Base-by-base conservation (phyloP, 1,140 invertebrate genomes). In the Lordiphosa stackelbergi region DNA sequence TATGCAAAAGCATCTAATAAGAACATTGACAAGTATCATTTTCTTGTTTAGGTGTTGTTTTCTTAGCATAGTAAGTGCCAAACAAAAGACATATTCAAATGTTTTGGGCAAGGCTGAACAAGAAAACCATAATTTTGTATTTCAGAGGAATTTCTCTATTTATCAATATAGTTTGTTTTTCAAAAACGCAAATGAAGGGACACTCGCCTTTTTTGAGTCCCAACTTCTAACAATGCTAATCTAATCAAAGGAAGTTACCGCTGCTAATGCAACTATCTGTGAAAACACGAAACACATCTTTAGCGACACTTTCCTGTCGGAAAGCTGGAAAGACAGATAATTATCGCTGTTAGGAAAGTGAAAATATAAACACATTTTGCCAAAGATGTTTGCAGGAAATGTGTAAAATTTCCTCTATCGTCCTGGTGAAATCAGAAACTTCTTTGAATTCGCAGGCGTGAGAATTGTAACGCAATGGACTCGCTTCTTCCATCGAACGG, bases 211-310 rank as follows among this genome's bases (percentile, higher is more conserved):
- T 60, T 43, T n/a, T 16, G 12, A 2, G 35, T 6, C 5, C 9
- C 5, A 10, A 28, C 7, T 43, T 19, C 31, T 53, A 28, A 8
- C 24, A 13, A 36, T 63, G 40, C 16, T 74, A 79, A 81, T 74
- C 55, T 60, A 81, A 79, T 79, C 75, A 79, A 79, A 79, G 75
- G 9, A 52, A 66, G 48, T 70, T 70, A 56, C 74, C 74, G 74
- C 70, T 81, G 36, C 34, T 59, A 60, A 70, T 57, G 53, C 53
- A 66, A 57, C 53, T 69, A 75, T 68, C 70, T 48, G 3, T 8
- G 8, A 7, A n/a, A 24, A 24, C 22, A 5, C 22, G n/a, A 51
- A 13, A 59, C n/a, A 35, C 31, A 57, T 28, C 22, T 46, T 61
- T 60, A 60, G 11, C 46, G 38, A 61, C 53, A 11, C 42, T 53